Conservation (phyloP, 2,888 invertebrate species). For the Microplitis deprimator region DNA sequence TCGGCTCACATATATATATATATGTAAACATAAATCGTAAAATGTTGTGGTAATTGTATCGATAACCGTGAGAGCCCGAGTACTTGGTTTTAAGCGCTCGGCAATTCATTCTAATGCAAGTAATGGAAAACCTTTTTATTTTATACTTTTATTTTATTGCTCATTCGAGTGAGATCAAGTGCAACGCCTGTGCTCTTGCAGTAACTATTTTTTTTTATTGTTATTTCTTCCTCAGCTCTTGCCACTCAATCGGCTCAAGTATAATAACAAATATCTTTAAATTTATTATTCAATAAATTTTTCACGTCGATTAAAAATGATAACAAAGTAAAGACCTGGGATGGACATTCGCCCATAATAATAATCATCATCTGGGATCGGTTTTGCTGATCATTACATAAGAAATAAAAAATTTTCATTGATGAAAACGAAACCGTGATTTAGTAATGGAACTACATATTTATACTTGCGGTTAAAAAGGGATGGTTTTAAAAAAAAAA, state of each 20-base stretch:
- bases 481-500: not conserved
- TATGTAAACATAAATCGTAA: not conserved
- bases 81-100: not conserved
- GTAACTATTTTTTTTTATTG: not conserved
- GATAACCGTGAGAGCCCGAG: not conserved
- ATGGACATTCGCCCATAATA: no score
- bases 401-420: no score
- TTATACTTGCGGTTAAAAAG: not conserved
- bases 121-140: slow-evolving; percentile 1
- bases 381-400: no score
- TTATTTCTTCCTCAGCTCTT: not conserved
- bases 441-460: not conserved
- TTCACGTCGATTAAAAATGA: no score
- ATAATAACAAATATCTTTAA: not conserved
- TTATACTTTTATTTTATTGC: not conserved
- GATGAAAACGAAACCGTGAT: not conserved
- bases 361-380: no score
- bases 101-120: not conserved
- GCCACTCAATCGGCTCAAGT: not conserved
- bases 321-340: no score
- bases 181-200: not conserved
- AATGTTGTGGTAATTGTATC: not conserved
- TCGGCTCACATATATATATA: not conserved
- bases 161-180: slow-evolving; percentile 5
- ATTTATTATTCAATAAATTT: no score